Percentiles rank a stretch among this genome's conserved stretches.
Evolutionary conservation across 2,888 invertebrate genomes (phyloP).

Genomic region (Lamellibrachia satsuma): DNA sequence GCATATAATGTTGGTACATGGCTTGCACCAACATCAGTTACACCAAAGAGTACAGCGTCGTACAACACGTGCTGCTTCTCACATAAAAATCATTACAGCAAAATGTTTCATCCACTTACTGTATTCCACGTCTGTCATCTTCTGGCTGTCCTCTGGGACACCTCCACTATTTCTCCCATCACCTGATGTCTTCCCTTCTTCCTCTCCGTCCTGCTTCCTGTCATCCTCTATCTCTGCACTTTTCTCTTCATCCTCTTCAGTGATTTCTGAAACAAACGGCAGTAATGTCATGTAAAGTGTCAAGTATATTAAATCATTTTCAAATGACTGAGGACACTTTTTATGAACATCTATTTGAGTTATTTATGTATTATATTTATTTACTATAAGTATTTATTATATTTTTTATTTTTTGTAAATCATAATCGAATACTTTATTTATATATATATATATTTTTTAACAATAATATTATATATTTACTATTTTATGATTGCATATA

Average conservation of each 20-base stretch:
- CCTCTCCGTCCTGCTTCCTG: conserved; percentile 37
- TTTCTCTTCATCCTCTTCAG: conserved; percentile 46
- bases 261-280: conserved; percentile 44
- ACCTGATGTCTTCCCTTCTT: conserved; percentile 34
- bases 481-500: no score
- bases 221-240: not conserved
- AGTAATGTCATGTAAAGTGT: not conserved
- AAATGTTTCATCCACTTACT: not conserved
- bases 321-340: no score
- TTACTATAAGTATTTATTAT: no score
- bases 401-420: no score
- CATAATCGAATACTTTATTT: no score
- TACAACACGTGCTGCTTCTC: not conserved
- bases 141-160: not conserved
- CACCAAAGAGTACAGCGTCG: no score
- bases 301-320: not conserved
- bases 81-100: not conserved
- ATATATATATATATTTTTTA: no score
- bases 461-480: no score
- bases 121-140: not conserved
- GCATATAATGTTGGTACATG: no score
- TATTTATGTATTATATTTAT: no score
- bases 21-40: no score
- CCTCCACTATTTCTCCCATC: conserved; percentile 28
- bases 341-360: no score